These are phyloP conservation scores for Ophraella communa DNA, from an alignment of 2,888 invertebrate species.

Conservation along the genomic window DNA sequence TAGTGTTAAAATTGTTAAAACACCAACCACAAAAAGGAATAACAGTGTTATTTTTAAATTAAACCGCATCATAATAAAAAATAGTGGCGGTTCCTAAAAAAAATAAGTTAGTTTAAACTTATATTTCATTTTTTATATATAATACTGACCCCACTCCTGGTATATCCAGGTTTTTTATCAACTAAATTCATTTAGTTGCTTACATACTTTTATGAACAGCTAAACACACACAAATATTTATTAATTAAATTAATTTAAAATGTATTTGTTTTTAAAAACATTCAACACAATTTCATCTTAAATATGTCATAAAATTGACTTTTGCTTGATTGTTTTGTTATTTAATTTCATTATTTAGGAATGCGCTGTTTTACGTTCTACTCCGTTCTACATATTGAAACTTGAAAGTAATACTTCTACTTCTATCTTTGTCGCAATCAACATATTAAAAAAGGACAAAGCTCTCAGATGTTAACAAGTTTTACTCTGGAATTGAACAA, in stretches of 20 bases:
- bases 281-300: not conserved
- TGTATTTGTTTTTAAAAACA: not conserved
- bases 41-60: slow-evolving; percentile 78
- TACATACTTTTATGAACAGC: slow-evolving; percentile 10
- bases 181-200: slow-evolving; percentile 29
- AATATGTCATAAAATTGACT: not conserved
- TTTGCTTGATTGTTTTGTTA: not conserved
- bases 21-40: slow-evolving; percentile 68
- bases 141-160: slow-evolving; percentile 19
- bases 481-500: too few relatives aligned
- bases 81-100: slow-evolving; percentile 59
- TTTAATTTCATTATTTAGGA: not conserved
- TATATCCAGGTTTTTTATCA: slow-evolving; percentile 23
- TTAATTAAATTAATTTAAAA: not conserved
- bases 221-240: not conserved
- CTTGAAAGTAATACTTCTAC: too few relatives aligned
- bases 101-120: not conserved
- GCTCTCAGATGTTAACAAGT: too few relatives aligned
- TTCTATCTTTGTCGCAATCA: too few relatives aligned
- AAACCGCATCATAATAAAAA: slow-evolving; percentile 75
- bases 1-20: slow-evolving; percentile 73
- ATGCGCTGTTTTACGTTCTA: not conserved
- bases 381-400: too few relatives aligned
- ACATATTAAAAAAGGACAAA: too few relatives aligned
- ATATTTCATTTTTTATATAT: not conserved